These are phyloP conservation scores for Tryphoninae sp. DNA, from an alignment of 2,888 invertebrate species.

Conservation along the genomic window DNA sequence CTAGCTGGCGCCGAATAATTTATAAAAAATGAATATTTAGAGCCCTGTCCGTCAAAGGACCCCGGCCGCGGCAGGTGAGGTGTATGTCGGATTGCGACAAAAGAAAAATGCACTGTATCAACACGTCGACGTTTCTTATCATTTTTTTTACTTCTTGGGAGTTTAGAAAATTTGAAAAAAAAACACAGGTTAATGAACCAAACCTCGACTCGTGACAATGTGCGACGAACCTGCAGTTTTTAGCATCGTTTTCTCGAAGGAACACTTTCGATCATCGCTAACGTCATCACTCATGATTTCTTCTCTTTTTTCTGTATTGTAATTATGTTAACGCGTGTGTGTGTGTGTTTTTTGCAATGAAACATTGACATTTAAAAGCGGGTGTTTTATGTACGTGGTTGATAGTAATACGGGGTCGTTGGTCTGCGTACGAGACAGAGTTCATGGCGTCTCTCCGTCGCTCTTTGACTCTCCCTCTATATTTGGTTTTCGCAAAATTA, in stretches of 20 bases:
- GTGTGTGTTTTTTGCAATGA: background rate
- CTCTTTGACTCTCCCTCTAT: constrained; percentile 24
- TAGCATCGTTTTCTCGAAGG: no score
- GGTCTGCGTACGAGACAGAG: constrained; percentile 28
- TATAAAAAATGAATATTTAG: no score
- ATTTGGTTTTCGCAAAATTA: constrained; percentile 46
- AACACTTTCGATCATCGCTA: no score
- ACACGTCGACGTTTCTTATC: background rate
- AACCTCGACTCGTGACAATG: no score
- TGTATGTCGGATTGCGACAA: no score
- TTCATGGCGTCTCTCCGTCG: constrained; percentile 36
- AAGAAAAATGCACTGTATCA: no score
- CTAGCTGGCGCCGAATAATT: no score
- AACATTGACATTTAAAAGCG: background rate
- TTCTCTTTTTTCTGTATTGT: background rate
- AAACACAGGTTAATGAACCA: no score
- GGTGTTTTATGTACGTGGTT: background rate
- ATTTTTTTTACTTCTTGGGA: background rate
- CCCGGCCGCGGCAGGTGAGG: no score
- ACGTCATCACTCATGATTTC: constrained; percentile 3
- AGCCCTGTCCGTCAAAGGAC: no score
- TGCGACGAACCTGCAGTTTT: no score
- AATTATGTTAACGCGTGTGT: background rate
- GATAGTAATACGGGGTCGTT: constrained; percentile 35
- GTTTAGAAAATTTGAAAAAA: background rate